phyloP scores from a whole-genome alignment of 2,797 vertebrate species.

The Sebastes glaucus region DNA sequence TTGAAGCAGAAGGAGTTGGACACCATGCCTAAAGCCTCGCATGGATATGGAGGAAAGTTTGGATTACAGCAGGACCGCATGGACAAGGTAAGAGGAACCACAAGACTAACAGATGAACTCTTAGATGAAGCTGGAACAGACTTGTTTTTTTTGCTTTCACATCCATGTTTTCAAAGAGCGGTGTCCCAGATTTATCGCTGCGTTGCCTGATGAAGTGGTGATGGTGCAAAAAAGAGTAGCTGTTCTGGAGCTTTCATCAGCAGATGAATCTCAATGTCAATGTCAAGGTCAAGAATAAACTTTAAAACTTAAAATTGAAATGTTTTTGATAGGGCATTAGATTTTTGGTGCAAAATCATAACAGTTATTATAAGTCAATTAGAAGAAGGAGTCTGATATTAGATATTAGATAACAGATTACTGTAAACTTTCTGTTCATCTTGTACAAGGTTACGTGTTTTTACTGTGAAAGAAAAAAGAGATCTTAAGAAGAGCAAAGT shows the following conservation, averaged over 20 bases:
- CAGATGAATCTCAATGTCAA: neutral
- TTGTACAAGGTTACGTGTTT: neutral
- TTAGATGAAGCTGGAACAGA: neutral
- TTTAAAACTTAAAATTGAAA: neutral
- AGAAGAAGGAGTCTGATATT: no score
- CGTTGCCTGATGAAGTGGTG: neutral
- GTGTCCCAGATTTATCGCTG: neutral
- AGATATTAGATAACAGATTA: no score
- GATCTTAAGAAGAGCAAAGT: no score
- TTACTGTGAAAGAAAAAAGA: neutral
- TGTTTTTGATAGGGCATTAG: neutral
- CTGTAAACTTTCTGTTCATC: neutral
- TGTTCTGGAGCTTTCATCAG: neutral
- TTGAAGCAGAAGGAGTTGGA: constrained; percentile 92
- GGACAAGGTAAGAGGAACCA: constrained; percentile 86
- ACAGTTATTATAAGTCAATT: no score
- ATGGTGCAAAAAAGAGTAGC: neutral
- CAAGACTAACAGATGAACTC: neutral
- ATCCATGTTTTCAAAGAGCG: neutral
- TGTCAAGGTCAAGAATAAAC: neutral
- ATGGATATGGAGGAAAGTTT: constrained; percentile 94
- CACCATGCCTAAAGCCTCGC: constrained; percentile 90
- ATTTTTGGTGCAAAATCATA: neutral
- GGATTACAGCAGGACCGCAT: constrained; percentile 95
- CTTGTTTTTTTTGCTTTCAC: neutral